Conservation (phyloP, 64 coral and sea anemone species). For the Catalaphyllia jardinei region DNA sequence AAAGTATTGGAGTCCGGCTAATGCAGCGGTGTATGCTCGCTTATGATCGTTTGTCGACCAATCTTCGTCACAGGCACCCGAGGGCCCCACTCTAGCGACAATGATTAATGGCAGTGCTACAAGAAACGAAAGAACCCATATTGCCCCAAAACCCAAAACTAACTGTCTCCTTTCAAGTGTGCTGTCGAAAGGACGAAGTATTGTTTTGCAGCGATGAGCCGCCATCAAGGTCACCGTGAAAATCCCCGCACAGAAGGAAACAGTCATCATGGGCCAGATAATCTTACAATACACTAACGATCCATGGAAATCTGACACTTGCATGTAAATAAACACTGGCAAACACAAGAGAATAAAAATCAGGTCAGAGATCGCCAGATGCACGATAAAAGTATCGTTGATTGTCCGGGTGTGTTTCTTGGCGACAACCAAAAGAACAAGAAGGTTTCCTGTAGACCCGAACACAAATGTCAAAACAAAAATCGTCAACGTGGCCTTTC, state of each 20-base stretch:
- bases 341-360: constrained; percentile 52
- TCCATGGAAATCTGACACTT: constrained; percentile 19
- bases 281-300: constrained; percentile 65
- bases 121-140: constrained; percentile 56
- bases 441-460: constrained; percentile 37
- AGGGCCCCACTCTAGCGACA: constrained; percentile 16
- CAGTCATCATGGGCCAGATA: constrained; percentile 50
- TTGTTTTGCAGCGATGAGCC: constrained; percentile 53
- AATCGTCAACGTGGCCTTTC: constrained; percentile 1
- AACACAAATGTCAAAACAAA: constrained; percentile 52
- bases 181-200: constrained; percentile 44
- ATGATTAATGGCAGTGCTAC: constrained; percentile 59
- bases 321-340: constrained; percentile 58
- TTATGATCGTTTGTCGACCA: constrained; percentile 52
- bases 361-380: constrained; percentile 63
- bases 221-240: constrained; percentile 68
- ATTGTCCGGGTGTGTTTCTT: constrained; percentile 43
- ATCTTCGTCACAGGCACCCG: constrained; percentile 31
- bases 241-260: constrained; percentile 56
- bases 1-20: constrained; percentile 53
- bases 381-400: constrained; percentile 59
- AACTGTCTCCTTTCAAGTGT: constrained; percentile 31
- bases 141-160: constrained; percentile 1
- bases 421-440: constrained; percentile 51
- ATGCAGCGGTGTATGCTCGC: constrained; percentile 45